Conservation (phyloP, 2,797 vertebrate genomes). For the Chrosomus eos region DNA sequence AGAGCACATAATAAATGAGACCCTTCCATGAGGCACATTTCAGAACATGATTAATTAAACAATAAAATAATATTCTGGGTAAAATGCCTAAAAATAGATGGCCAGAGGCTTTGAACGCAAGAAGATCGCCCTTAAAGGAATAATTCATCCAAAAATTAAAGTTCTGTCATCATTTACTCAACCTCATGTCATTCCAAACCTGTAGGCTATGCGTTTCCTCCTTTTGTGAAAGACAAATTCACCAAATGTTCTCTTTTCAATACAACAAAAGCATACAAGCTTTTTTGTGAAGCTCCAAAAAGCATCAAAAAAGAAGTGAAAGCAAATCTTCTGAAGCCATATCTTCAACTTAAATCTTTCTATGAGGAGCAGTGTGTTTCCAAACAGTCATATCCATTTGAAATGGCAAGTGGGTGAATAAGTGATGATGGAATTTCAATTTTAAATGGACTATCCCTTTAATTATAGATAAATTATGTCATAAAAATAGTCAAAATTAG, state of each 20-base stretch:
- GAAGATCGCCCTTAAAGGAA: neutral
- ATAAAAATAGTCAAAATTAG: neutral
- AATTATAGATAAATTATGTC: neutral
- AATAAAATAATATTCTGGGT: neutral
- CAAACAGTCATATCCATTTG: neutral
- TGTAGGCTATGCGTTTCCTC: neutral
- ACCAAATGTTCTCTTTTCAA: neutral
- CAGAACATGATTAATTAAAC: neutral
- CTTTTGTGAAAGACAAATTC: neutral
- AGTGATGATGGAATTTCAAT: neutral
- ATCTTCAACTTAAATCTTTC: neutral
- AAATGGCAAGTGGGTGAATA: neutral
- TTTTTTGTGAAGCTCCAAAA: neutral
- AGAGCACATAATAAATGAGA: neutral
- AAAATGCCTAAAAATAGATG: slow-evolving; percentile 11
- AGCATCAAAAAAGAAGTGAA: neutral
- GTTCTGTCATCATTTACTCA: neutral
- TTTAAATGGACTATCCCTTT: neutral
- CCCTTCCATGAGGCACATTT: neutral
- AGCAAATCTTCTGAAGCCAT: neutral
- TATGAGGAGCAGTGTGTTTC: neutral
- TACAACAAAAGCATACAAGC: neutral
- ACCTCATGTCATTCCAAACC: neutral
- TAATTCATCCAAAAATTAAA: neutral
- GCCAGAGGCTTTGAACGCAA: neutral